phyloP scores from a whole-genome alignment of 2,113 vertebrate genomes.

The Xenopus borealis region DNA sequence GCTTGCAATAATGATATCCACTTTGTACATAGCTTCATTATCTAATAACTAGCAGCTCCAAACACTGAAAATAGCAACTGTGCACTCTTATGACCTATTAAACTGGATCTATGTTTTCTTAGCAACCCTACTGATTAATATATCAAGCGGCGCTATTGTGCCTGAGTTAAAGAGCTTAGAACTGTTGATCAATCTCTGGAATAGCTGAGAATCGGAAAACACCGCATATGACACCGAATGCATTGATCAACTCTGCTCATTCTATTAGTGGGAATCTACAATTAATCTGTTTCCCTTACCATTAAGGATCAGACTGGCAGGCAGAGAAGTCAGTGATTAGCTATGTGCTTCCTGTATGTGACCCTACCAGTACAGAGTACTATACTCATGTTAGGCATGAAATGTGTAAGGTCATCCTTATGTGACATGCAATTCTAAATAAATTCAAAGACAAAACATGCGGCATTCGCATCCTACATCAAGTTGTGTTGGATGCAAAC shows the following conservation, averaged over 20 bases:
- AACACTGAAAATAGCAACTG: background rate
- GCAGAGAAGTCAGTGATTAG: background rate
- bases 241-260: constrained; percentile 15
- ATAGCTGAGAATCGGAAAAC: constrained; percentile 22
- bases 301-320: constrained; percentile 7
- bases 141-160: background rate
- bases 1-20: background rate
- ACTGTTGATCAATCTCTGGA: constrained; percentile 34
- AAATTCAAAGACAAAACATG: too few relatives aligned
- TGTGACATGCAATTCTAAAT: too few relatives aligned
- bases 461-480: too few relatives aligned
- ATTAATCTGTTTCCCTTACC: constrained; percentile 9
- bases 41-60: background rate
- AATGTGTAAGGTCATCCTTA: too few relatives aligned
- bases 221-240: constrained; percentile 12
- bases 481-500: too few relatives aligned
- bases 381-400: too few relatives aligned
- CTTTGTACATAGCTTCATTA: background rate
- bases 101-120: background rate
- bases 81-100: background rate
- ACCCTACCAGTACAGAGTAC: too few relatives aligned
- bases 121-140: background rate
- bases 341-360: too few relatives aligned
- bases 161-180: constrained; percentile 11
- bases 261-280: constrained; percentile 11